phyloP scores from a whole-genome alignment of 2,888 invertebrate species.

The Patella ulyssiponensis region DNA sequence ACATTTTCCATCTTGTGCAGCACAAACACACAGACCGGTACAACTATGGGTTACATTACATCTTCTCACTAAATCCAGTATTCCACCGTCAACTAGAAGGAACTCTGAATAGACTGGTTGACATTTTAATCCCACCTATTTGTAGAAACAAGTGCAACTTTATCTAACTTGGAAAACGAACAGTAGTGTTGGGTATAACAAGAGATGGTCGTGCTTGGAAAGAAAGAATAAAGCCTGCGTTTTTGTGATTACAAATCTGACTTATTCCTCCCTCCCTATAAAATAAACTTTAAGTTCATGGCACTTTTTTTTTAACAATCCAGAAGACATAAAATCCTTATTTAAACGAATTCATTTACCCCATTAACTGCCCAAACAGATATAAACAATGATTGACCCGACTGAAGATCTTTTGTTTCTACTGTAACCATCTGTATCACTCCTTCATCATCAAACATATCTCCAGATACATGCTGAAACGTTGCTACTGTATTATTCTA shows the following conservation, averaged over 20 bases:
- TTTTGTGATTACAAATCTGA: no score
- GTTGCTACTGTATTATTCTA: background rate
- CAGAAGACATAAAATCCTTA: no score
- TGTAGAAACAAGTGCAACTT: background rate
- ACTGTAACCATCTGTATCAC: background rate
- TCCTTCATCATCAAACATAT: constrained; percentile 2
- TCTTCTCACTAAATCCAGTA: background rate
- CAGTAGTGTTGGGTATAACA: no score
- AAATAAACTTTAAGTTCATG: no score
- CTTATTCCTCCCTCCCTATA: no score
- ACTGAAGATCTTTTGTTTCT: background rate
- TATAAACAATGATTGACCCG: background rate
- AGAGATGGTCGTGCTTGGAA: no score
- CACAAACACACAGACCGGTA: background rate
- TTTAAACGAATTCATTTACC: background rate
- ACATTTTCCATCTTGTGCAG: background rate
- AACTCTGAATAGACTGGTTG: background rate
- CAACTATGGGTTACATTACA: background rate
- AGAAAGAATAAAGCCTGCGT: no score
- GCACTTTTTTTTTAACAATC: no score
- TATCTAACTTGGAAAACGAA: no score
- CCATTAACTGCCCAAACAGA: background rate
- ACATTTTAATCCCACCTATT: background rate
- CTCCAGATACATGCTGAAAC: background rate
- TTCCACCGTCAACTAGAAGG: background rate